phyloP scores from a whole-genome alignment of 2,888 invertebrate species.

The Leptogaster cylindrica region DNA sequence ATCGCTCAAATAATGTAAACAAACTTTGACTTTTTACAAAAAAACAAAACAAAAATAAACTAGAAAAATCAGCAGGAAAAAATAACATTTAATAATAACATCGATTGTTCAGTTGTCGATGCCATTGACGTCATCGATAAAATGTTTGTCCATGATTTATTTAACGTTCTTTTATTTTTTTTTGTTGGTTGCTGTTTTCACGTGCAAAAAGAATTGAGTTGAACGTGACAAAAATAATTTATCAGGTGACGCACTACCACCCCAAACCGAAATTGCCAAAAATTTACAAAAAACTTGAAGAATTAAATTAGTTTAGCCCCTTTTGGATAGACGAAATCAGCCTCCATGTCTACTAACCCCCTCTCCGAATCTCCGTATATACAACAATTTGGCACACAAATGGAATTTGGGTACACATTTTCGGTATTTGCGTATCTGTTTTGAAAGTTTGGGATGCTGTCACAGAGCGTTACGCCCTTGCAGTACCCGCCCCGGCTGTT shows the following conservation, averaged over 20 bases:
- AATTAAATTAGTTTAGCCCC: slow-evolving; percentile 9
- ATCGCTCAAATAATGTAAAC: no score
- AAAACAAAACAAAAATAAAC: no score
- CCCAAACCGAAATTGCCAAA: not conserved
- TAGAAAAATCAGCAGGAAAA: no score
- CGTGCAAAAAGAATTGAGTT: not conserved
- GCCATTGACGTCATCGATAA: no score
- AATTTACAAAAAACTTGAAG: not conserved
- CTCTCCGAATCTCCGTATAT: not conserved
- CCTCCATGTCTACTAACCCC: not conserved
- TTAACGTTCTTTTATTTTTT: no score
- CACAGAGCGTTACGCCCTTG: not conserved
- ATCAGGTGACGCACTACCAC: not conserved
- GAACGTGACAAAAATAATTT: slow-evolving; percentile 4
- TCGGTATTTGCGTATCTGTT: slow-evolving; percentile 11
- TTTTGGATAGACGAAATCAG: not conserved
- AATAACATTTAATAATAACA: no score
- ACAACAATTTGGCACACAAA: not conserved
- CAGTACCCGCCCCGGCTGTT: not conserved
- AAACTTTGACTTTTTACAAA: no score
- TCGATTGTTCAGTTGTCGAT: no score
- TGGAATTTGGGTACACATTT: slow-evolving; percentile 12
- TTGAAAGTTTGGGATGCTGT: not conserved
- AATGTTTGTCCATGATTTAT: no score
- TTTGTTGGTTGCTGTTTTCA: not conserved